Conservation (phyloP, 2,113 vertebrate species). For the Galbula dea region DNA sequence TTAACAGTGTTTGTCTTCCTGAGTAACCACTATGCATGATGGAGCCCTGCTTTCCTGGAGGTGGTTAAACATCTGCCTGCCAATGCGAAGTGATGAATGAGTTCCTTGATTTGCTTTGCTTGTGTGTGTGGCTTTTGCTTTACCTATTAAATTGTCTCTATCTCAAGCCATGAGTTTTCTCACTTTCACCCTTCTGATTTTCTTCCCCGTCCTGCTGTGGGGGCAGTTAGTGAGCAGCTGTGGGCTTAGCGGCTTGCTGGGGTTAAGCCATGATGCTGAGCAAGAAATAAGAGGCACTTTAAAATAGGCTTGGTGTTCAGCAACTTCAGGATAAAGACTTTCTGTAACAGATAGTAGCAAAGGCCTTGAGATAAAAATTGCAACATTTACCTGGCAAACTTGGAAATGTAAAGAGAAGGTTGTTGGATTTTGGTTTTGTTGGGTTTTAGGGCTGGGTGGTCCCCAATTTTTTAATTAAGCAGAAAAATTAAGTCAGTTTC, state of each 20-base stretch:
- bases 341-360: neutral
- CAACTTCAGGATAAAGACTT: neutral
- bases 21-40: accelerated
- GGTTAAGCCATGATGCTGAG: neutral
- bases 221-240: neutral
- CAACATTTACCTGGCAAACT: neutral
- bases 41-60: neutral
- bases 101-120: neutral
- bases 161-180: neutral
- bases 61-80: neutral
- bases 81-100: accelerated
- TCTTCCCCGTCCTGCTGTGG: neutral
- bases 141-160: neutral
- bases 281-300: neutral
- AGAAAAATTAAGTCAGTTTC: neutral
- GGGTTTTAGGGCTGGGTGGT: neutral
- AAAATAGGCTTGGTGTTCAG: neutral
- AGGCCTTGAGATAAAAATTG: neutral
- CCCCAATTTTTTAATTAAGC: neutral
- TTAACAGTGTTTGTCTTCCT: neutral
- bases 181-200: neutral
- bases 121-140: neutral
- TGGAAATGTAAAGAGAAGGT: neutral
- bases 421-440: neutral
- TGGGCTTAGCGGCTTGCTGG: neutral